Evolutionary conservation across 37 sponge, comb jelly and placozoan genomes (phyloP).

Genomic region (Bolinopsis microptera): DNA sequence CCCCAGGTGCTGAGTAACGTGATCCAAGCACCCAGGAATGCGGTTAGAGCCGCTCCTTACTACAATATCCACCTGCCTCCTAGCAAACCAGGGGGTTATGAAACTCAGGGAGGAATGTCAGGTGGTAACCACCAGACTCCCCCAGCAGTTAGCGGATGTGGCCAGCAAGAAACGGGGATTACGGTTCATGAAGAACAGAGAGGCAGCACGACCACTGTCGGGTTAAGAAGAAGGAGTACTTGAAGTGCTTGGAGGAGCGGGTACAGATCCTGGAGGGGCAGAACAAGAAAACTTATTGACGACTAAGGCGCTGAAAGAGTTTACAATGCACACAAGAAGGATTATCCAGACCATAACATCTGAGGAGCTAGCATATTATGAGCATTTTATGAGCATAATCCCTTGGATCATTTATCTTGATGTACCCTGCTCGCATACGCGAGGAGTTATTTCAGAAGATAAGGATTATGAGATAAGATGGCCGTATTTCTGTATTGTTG

Average conservation of each 20-base stretch:
- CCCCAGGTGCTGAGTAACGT: constrained; percentile 34
- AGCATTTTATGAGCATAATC: no score
- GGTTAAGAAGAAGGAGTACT: constrained; percentile 97
- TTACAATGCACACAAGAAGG: constrained; percentile 69
- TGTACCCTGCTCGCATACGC: no score
- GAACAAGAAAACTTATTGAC: constrained; percentile 96
- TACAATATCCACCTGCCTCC: constrained; percentile 24
- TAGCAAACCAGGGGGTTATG: constrained; percentile 13
- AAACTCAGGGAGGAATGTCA: not conserved
- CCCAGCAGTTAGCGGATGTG: constrained; percentile 76
- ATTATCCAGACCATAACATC: constrained; percentile 39
- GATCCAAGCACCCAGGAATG: not conserved
- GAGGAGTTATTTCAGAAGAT: no score
- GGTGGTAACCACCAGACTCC: constrained; percentile 19
- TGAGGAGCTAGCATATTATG: no score
- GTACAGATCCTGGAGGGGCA: constrained; percentile 94
- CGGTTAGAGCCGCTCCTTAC: constrained; percentile 13
- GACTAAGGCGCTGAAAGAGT: constrained; percentile 92
- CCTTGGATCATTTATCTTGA: no score
- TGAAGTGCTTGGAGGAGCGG: constrained; percentile 93
- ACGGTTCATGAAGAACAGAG: constrained; percentile 95
- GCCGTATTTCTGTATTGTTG: no score
- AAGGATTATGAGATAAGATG: no score
- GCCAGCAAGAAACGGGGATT: constrained; percentile 82
- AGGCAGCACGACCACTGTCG: constrained; percentile 95